Evolutionary conservation across 2,888 invertebrate species (phyloP).

Genomic region (Anoplius nigerrimus): DNA sequence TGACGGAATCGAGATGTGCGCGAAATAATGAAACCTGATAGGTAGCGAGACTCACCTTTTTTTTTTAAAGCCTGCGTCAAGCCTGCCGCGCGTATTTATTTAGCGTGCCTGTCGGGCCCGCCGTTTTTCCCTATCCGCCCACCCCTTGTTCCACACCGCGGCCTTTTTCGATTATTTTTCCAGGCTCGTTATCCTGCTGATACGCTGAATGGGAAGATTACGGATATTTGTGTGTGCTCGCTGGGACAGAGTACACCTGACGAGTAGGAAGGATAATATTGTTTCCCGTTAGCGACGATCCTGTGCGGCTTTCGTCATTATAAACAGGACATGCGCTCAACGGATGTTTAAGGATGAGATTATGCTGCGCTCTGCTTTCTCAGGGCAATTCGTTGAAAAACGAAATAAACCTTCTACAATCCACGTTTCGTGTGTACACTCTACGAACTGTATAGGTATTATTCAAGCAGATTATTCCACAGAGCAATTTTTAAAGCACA

Average conservation of each 20-base stretch:
- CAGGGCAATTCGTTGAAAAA: no score
- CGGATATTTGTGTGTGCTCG: conserved; percentile 49
- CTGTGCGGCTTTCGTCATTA: neutral
- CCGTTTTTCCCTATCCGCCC: neutral
- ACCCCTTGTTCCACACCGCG: no score
- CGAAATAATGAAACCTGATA: conserved; percentile 45
- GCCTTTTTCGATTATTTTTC: conserved; percentile 41
- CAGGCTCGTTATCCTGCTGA: conserved; percentile 12
- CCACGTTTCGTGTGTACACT: no score
- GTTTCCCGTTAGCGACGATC: neutral
- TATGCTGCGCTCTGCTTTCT: no score
- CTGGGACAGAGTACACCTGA: conserved; percentile 21
- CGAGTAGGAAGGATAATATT: conserved; percentile 34
- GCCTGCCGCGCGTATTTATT: conserved; percentile 41
- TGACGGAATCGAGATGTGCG: neutral
- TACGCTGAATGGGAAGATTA: conserved; percentile 39
- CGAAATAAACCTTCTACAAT: no score
- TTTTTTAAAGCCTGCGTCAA: conserved; percentile 17
- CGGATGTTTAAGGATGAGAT: no score
- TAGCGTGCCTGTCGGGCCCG: conserved; percentile 18
- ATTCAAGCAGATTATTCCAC: no score
- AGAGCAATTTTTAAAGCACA: no score
- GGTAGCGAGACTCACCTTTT: conserved; percentile 42
- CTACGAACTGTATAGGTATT: no score
- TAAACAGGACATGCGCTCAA: neutral